phyloP scores from a whole-genome alignment of 2,113 vertebrate species.

The Gila orcuttii region DNA sequence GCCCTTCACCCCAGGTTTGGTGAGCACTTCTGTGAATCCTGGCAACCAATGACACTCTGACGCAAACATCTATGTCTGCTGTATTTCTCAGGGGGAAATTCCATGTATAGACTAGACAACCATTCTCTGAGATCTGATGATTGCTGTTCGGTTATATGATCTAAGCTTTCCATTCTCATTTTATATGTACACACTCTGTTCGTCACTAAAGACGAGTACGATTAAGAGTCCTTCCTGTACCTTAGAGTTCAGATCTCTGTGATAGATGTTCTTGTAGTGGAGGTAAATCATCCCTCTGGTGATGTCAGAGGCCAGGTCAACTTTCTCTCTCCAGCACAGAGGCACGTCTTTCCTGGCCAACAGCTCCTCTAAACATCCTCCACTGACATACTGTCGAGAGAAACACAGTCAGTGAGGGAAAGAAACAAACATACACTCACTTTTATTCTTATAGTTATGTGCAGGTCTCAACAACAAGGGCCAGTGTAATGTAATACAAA shows the following conservation, averaged over 20 bases:
- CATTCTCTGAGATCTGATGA: not conserved
- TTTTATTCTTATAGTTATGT: not conserved
- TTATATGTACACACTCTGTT: no score
- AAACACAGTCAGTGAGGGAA: conserved; percentile 12
- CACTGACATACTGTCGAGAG: conserved; percentile 80
- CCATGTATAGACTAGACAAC: not conserved
- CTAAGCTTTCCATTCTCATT: no score
- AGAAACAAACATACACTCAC: not conserved
- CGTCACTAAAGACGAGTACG: not conserved
- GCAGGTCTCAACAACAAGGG: not conserved
- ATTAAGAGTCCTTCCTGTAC: conserved; percentile 59
- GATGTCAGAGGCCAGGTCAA: conserved; percentile 84
- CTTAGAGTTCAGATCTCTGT: conserved; percentile 90
- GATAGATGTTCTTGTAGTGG: conserved; percentile 90
- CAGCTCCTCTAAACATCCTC: conserved; percentile 86
- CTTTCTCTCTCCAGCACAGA: conserved; percentile 85
- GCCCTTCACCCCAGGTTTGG: conserved; percentile 48
- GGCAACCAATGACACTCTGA: conserved; percentile 62
- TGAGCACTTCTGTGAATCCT: conserved; percentile 60
- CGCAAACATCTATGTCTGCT: conserved; percentile 10
- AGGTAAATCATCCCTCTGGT: conserved; percentile 88
- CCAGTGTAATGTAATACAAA: not conserved
- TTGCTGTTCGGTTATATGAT: not conserved
- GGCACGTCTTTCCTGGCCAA: conserved; percentile 79
- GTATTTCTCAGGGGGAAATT: conserved; percentile 18